Conservation (phyloP, 1,140 invertebrate genomes). For the Drosophila sp. region DNA sequence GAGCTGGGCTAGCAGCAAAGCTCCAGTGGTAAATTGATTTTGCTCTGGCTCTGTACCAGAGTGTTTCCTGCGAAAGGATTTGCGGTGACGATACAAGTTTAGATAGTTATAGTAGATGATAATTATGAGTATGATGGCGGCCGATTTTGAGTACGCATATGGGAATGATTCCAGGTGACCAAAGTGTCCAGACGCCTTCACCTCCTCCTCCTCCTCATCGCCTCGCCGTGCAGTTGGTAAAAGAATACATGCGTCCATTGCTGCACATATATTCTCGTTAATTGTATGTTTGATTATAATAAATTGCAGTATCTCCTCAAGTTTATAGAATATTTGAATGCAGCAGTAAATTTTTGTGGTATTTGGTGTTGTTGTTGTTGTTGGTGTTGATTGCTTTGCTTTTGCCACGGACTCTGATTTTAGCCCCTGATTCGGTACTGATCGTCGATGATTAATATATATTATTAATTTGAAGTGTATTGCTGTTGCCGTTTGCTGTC, state of each 20-base stretch:
- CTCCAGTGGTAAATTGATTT: constrained; percentile 21
- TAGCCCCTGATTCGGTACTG: constrained; percentile 36
- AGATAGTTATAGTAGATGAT: constrained; percentile 79
- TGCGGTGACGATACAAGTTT: constrained; percentile 82
- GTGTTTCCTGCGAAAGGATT: constrained; percentile 84
- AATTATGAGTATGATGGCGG: constrained; percentile 47
- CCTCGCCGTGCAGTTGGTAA: constrained; percentile 12
- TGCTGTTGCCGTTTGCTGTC: constrained; percentile 56
- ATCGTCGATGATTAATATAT: constrained; percentile 61
- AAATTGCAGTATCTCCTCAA: constrained; percentile 77
- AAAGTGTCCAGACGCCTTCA: constrained; percentile 4
- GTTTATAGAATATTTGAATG: constrained; percentile 71
- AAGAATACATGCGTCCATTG: background rate
- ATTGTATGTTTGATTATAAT: constrained; percentile 74
- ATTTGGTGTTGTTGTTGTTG: constrained; percentile 36
- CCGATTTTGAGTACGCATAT: constrained; percentile 17
- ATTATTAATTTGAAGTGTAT: constrained; percentile 64
- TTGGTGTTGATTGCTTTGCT: constrained; percentile 18
- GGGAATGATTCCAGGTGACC: constrained; percentile 35
- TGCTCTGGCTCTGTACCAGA: background rate
- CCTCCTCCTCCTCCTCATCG: constrained; percentile 4
- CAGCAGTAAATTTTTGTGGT: constrained; percentile 60
- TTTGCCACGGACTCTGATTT: constrained; percentile 49
- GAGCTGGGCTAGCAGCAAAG: constrained; percentile 47
- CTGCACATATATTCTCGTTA: constrained; percentile 41